Percentiles rank a stretch among this genome's conserved stretches.
Evolutionary conservation across 2,113 vertebrate species (phyloP).

Genomic region (Anguilla rostrata): DNA sequence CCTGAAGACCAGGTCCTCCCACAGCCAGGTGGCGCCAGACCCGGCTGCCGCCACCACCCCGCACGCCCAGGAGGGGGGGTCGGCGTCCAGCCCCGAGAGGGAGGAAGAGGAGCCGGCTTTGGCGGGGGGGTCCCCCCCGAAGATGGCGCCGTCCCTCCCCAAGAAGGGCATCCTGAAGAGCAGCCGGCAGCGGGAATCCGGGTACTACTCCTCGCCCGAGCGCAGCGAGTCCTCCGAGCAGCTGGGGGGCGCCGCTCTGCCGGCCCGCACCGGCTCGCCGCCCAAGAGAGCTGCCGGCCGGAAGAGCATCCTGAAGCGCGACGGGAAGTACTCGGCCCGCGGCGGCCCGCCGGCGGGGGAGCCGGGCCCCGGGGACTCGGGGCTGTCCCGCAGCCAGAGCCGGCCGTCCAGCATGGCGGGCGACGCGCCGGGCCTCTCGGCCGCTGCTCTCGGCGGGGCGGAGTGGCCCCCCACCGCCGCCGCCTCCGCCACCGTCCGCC

Average conservation of each 20-base stretch:
- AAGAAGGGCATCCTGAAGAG: slow-evolving; percentile 98
- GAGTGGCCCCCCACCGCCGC: slow-evolving; percentile 78
- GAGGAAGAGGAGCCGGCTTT: slow-evolving; percentile 49
- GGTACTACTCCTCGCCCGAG: slow-evolving; percentile 97
- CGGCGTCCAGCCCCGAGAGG: slow-evolving; percentile 72
- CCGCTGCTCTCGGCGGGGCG: slow-evolving; percentile 77
- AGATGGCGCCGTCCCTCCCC: slow-evolving; percentile 81
- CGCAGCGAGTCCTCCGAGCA: slow-evolving; percentile 91
- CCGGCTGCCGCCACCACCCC: slow-evolving; percentile 79
- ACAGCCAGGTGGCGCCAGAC: slow-evolving; percentile 72
- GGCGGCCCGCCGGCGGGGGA: slow-evolving; percentile 57
- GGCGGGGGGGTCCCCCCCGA: slow-evolving; percentile 66
- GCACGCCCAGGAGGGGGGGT: slow-evolving; percentile 71
- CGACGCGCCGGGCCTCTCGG: slow-evolving; percentile 84
- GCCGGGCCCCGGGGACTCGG: slow-evolving; percentile 73
- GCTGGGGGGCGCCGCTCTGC: slow-evolving; percentile 67
- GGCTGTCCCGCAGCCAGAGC: slow-evolving; percentile 87
- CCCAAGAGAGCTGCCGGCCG: slow-evolving; percentile 64
- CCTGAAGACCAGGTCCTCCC: slow-evolving; percentile 86
- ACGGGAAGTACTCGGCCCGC: slow-evolving; percentile 84
- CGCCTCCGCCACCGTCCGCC: slow-evolving; percentile 31
- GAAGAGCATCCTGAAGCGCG: slow-evolving; percentile 95
- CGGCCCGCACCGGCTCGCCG: slow-evolving; percentile 62
- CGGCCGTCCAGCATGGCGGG: slow-evolving; percentile 86
- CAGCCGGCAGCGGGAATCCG: slow-evolving; percentile 88